A percentile compares a stretch with the other conserved stretches of the same genome.
Conservation (phyloP, 2,888 invertebrate genomes). For the Mythimna loreyi region DNA sequence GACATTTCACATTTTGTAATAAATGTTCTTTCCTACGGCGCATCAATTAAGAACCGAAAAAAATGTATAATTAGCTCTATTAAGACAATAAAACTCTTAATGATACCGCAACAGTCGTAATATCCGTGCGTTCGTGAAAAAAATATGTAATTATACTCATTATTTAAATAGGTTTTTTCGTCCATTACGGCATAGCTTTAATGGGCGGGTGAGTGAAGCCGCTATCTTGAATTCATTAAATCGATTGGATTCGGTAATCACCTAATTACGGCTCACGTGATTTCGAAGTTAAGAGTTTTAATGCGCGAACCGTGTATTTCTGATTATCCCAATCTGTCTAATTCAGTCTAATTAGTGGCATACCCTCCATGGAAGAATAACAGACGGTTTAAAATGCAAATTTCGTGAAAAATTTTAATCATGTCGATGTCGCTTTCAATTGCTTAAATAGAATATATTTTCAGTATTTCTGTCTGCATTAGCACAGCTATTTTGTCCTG, state of each 20-base stretch:
- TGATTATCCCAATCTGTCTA: constrained; percentile 87
- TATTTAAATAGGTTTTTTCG: constrained; percentile 90
- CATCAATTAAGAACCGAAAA: constrained; percentile 90
- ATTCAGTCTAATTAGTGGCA: constrained; percentile 82
- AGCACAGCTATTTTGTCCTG: constrained; percentile 44
- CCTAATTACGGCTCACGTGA: constrained; percentile 89
- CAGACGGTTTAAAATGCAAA: constrained; percentile 69
- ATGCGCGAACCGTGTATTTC: constrained; percentile 89
- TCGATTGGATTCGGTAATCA: constrained; percentile 91
- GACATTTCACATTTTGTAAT: constrained; percentile 90
- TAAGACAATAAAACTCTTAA: constrained; percentile 91
- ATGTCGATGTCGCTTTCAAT: constrained; percentile 66
- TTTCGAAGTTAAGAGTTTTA: constrained; percentile 86
- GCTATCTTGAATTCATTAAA: constrained; percentile 90
- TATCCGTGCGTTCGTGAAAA: constrained; percentile 89
- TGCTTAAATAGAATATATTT: constrained; percentile 64
- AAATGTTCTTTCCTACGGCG: constrained; percentile 88
- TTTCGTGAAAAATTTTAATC: constrained; percentile 68
- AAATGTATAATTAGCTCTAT: constrained; percentile 91
- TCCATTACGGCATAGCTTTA: constrained; percentile 86
- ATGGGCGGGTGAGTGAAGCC: constrained; percentile 85
- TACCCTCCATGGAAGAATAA: constrained; percentile 66
- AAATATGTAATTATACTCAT: constrained; percentile 90
- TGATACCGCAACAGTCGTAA: constrained; percentile 90
- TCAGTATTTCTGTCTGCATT: constrained; percentile 42